phyloP scores from a whole-genome alignment of 2,888 invertebrate species.

The Polydrusus pterygomalis region DNA sequence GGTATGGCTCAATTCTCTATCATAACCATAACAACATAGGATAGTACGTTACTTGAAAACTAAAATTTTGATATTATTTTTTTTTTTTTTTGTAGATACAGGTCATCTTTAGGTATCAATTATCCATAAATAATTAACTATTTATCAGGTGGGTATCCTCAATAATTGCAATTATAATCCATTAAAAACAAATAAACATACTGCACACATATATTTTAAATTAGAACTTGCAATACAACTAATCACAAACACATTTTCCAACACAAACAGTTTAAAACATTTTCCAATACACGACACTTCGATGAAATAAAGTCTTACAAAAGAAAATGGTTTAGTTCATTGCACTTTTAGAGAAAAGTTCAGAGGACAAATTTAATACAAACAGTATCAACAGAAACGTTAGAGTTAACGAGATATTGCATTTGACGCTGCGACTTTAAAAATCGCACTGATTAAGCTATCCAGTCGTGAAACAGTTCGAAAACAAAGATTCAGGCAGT shows the following conservation, averaged over 20 bases:
- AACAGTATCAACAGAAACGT: slow-evolving; percentile 10
- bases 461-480: slow-evolving; percentile 40
- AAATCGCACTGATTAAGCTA: slow-evolving; percentile 50
- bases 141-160: too few relatives aligned
- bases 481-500: slow-evolving; percentile 46
- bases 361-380: too few relatives aligned
- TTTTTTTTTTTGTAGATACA: too few relatives aligned
- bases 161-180: too few relatives aligned
- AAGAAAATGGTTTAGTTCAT: slow-evolving; percentile 2
- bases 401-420: slow-evolving; percentile 9
- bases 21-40: too few relatives aligned
- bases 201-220: neutral
- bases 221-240: too few relatives aligned
- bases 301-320: neutral
- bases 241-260: slow-evolving; percentile 1
- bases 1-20: neutral
- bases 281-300: neutral
- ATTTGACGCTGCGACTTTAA: slow-evolving; percentile 40
- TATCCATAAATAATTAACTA: too few relatives aligned
- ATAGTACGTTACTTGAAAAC: too few relatives aligned
- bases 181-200: neutral
- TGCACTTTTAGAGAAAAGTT: neutral
- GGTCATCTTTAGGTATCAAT: too few relatives aligned
- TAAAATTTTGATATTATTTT: too few relatives aligned
- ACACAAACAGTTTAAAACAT: neutral